Evolutionary conservation across 2,888 invertebrate species (phyloP), one percentile per base, ranked within the genome.

Genomic region (Tenthredo mesomela): DNA sequence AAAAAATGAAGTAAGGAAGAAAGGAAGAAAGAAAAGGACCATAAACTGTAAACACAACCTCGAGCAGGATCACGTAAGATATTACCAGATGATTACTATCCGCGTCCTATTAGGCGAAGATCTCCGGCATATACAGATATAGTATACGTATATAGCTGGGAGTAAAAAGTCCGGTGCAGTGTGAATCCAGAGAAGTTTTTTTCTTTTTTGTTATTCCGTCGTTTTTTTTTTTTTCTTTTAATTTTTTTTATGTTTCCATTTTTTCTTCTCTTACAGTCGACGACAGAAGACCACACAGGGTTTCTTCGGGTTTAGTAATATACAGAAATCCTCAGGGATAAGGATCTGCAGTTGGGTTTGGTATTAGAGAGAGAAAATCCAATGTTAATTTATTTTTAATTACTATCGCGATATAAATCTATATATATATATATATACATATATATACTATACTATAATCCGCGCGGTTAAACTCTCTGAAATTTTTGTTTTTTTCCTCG

Each of bases 311-410:
- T 15, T 15, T 50, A 50, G 50, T 50, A 50, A 50, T 37, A 37
- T 37, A 43, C 73, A 47, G n/a, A 73, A 25, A 73, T 43, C 47
- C 43, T 43, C 25, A 25, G 25, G 75, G 75, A 75, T 25, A 18
- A 15, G 21, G 4, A 47, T 70, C 70, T 18, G 67, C 37, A 37
- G 18, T 15, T 1, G 37, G 40, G n/a, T 37, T 12, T 21, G 43
- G 43, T n/a, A 43, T 43, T 43, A 73, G 10, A 43, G 21, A 4
- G 40, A 9, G 21, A 77, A 47, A 47, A 21, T 47, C n/a, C 29
- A 4, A 33, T 67, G 50, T 54, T 54, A 54, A 77, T 77, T 54
- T 77, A 47, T 77, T 77, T 77, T 18, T 54, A 77, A 77, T 77
- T 54, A 77, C 40, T 77, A 37, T 37, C 54, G 18, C 12, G 33